Base-by-base conservation (phyloP, 1,140 invertebrate species). In the Oryctes rhinoceros region DNA sequence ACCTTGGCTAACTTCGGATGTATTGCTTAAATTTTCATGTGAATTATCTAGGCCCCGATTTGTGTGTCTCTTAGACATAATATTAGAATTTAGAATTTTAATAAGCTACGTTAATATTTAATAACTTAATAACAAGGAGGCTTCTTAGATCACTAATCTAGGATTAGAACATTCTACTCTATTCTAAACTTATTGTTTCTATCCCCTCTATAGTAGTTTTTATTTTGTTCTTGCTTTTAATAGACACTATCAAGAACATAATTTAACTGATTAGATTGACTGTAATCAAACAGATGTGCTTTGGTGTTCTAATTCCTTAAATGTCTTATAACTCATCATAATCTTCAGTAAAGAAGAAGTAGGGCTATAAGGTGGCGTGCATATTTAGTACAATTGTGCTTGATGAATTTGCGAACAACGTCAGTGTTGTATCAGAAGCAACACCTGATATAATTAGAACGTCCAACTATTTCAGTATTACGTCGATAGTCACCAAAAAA, bases 311-410 rank as follows among this genome's bases (percentile, higher is more conserved):
- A 71, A 71, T 10, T 71, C n/a, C 6, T 71, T 3, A 30, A 30
- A 30, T 30, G 24, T 30, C 2, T 30, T 30, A 30, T 2, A 71
- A 71, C 9, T 24, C 9, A 6, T 0, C 35, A 71, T 30, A 35
- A 7, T 4, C 71, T 81, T 82, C 65, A 86, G 85, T 20, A 87
- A 81, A 6, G 77, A 81, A 39, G 84, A 84, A 30, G 85, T 83
- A 2, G 87, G 86, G 78, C 84, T 81, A 76, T 86, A 86, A 11
- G 87, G 86, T n/a, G n/a, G n/a, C n/a, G n/a, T n/a, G n/a, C n/a
- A n/a, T n/a, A n/a, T n/a, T n/a, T n/a, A n/a, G n/a, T n/a, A n/a
- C 20, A 86, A 81, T 88, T 86, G 44, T 79, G 80, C 67, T 75
- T 74, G 39, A 82, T 84, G 84, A 84, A 88, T 4, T 74, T 44